Evolutionary conservation across 2,797 vertebrate species (phyloP), one percentile per base, ranked within the genome.

Genomic region (Cyprinella venusta): DNA sequence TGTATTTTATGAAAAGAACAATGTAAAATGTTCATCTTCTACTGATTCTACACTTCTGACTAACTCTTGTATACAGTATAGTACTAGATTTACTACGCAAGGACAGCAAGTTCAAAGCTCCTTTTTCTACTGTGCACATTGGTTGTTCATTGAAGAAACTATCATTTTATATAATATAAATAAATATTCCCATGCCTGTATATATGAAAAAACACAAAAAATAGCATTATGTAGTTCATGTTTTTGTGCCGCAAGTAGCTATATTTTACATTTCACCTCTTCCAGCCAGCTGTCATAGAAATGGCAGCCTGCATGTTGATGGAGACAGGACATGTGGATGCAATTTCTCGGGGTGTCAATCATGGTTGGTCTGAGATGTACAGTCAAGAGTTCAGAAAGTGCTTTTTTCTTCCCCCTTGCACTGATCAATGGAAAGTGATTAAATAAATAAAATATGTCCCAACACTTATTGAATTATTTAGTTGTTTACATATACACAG

Each of bases 201-300:
- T 45, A 52, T 33, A 50, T 72, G 9, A 52, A 52, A 52, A 72
- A 54, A 19, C 26, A 33, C 15, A 48, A 71, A 50, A 72, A 7
- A 54, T 15, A 6, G 21, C n/a, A 59, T 8, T n/a, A 40, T 5
- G 21, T 12, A 56, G 36, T 40, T 76, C 21, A 38, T 56, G 6
- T 38, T 40, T 7, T 56, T 36, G 26, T 4, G 72, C 72, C 21
- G 9, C 1, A 0, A 74, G 52, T 3, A 59, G 52, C 26, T 18
- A 76, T 76, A 59, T 76, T 76, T 59, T 76, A 76, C 40, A 18
- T 59, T 76, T 59, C 36, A 59, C 52, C 52, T 76, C 21, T 76
- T 59, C 52, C 12, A 59, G 72, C 21, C 72, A 76, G 72, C 54
- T 76, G 72, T 76, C 72, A 76, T 59, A 24, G n/a, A 59, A 76